These are phyloP conservation scores for Raphicerus campestris DNA, from an alignment of 2,113 vertebrate species.

Conservation along the genomic window DNA sequence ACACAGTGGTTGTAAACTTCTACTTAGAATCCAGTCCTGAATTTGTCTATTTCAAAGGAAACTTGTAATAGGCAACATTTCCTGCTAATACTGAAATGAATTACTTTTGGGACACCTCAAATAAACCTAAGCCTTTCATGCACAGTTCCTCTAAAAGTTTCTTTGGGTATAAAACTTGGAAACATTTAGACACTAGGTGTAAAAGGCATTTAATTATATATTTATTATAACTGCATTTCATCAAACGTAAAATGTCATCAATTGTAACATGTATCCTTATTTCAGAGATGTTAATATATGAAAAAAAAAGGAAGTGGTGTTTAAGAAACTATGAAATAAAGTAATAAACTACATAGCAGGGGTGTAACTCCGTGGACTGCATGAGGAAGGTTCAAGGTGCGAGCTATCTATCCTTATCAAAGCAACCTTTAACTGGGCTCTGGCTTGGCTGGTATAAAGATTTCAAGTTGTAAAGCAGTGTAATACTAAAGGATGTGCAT, in stretches of 20 bases:
- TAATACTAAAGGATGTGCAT: not conserved
- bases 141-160: not conserved
- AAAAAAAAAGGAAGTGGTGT: not conserved
- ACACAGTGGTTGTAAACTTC: not conserved
- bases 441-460: not conserved
- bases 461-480: not conserved
- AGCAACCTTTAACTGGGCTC: not conserved
- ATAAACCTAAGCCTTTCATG: not conserved
- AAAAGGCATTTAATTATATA: not conserved
- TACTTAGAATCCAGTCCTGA: slow-evolving; percentile 7
- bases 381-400: not conserved
- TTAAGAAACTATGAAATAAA: not conserved
- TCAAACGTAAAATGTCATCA: not conserved
- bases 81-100: not conserved
- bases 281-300: slow-evolving; percentile 5
- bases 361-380: not conserved
- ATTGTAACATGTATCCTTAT: not conserved
- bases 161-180: not conserved
- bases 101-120: not conserved
- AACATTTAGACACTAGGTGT: not conserved
- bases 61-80: not conserved
- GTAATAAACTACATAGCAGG: not conserved
- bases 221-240: not conserved
- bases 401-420: not conserved
- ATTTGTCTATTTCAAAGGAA: not conserved